These are phyloP conservation scores for Emydura subglobosa DNA, from an alignment of 2,113 vertebrate species.

Conservation along the genomic window DNA sequence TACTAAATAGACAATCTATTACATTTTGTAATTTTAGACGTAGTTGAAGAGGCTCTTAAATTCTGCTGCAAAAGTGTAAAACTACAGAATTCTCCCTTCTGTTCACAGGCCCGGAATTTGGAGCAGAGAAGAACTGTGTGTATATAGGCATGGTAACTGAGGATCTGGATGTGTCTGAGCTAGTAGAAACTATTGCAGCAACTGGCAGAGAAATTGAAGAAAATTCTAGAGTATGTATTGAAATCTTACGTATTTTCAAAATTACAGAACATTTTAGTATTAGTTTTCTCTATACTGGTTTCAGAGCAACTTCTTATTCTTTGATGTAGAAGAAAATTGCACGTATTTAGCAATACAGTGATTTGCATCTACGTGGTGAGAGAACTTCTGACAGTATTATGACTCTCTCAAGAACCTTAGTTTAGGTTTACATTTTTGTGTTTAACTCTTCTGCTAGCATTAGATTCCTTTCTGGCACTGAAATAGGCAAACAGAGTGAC, in stretches of 20 bases:
- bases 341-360: not conserved
- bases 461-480: not conserved
- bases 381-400: not conserved
- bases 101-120: conserved; percentile 87
- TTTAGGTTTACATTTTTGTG: not conserved
- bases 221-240: conserved; percentile 88
- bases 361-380: not conserved
- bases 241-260: not conserved
- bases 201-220: conserved; percentile 94
- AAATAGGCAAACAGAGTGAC: not conserved
- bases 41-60: not conserved
- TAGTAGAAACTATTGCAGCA: conserved; percentile 89
- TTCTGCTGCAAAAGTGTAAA: not conserved
- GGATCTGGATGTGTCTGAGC: conserved; percentile 87
- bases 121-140: conserved; percentile 86
- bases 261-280: not conserved
- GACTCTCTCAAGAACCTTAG: not conserved
- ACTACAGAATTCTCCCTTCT: not conserved
- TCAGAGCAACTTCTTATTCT: conserved; percentile 36
- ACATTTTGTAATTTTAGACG: not conserved
- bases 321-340: conserved; percentile 19
- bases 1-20: not conserved
- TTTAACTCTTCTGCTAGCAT: not conserved
- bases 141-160: conserved; percentile 93
- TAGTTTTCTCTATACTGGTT: not conserved